These are phyloP conservation scores for Brachionus rubens DNA, from an alignment of 1,140 invertebrate genomes.

Conservation along the genomic window DNA sequence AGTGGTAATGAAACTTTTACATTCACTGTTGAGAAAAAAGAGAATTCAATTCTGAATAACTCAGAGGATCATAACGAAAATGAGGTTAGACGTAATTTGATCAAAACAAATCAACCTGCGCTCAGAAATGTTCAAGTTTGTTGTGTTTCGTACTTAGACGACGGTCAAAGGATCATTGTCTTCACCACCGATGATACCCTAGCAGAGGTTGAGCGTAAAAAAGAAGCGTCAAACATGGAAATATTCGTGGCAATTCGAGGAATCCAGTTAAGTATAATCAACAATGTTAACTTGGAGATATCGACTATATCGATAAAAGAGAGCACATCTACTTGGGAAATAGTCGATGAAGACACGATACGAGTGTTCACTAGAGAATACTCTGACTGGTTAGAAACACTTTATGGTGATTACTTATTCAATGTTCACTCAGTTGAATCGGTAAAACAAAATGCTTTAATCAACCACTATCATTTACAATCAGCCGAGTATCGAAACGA, in stretches of 20 bases:
- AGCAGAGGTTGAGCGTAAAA: constrained; percentile 67
- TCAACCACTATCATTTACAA: neutral
- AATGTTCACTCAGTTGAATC: constrained; percentile 4
- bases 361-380: constrained; percentile 12
- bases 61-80: neutral
- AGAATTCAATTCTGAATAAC: neutral
- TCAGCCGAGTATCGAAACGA: neutral
- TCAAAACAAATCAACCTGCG: neutral
- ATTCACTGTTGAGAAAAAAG: constrained; percentile 2
- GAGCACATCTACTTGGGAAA: constrained; percentile 74
- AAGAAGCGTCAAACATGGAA: constrained; percentile 70
- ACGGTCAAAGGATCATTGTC: constrained; percentile 72
- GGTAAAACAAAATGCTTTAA: neutral
- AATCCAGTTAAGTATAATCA: constrained; percentile 68
- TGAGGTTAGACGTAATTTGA: neutral
- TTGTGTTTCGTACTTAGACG: constrained; percentile 76
- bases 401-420: neutral
- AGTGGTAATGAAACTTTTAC: constrained; percentile 19
- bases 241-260: constrained; percentile 70
- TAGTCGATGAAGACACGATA: constrained; percentile 57
- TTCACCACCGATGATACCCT: constrained; percentile 75
- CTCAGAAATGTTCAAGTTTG: constrained; percentile 67
- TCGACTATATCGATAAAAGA: constrained; percentile 68
- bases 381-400: constrained; percentile 18
- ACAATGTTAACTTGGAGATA: constrained; percentile 63